phyloP scores from a whole-genome alignment of 2,113 vertebrate genomes.

The Suncus etruscus region DNA sequence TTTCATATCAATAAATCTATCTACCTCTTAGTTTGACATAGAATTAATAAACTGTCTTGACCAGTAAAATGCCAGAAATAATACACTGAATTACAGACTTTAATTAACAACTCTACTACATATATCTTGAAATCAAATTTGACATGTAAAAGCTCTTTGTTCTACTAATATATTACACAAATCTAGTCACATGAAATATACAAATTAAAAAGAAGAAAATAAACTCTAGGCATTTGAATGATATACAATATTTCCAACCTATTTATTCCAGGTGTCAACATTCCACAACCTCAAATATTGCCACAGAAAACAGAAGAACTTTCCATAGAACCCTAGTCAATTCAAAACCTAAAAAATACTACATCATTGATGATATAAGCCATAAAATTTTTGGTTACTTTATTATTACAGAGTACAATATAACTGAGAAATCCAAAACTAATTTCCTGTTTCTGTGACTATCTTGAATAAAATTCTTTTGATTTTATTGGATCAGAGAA shows the following conservation, averaged over 20 bases:
- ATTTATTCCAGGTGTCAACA: neutral
- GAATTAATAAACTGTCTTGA: neutral
- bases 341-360: slow-evolving; percentile 23
- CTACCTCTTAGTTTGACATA: neutral
- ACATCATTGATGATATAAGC: neutral
- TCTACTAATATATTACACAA: neutral
- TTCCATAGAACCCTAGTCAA: neutral
- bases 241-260: neutral
- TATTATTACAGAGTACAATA: neutral
- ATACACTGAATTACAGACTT: neutral
- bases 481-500: slow-evolving; percentile 50
- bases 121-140: slow-evolving; percentile 11
- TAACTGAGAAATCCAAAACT: slow-evolving; percentile 47
- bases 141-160: neutral
- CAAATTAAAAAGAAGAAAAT: neutral
- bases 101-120: neutral
- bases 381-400: slow-evolving; percentile 15
- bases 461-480: slow-evolving; percentile 48
- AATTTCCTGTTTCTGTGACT: slow-evolving; percentile 67
- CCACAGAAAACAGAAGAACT: neutral
- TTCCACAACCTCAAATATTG: neutral
- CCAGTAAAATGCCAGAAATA: neutral
- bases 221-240: neutral
- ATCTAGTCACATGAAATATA: neutral
- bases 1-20: neutral